These are phyloP conservation scores for Allygus modestus DNA, from an alignment of 2,888 invertebrate genomes.

Conservation along the genomic window DNA sequence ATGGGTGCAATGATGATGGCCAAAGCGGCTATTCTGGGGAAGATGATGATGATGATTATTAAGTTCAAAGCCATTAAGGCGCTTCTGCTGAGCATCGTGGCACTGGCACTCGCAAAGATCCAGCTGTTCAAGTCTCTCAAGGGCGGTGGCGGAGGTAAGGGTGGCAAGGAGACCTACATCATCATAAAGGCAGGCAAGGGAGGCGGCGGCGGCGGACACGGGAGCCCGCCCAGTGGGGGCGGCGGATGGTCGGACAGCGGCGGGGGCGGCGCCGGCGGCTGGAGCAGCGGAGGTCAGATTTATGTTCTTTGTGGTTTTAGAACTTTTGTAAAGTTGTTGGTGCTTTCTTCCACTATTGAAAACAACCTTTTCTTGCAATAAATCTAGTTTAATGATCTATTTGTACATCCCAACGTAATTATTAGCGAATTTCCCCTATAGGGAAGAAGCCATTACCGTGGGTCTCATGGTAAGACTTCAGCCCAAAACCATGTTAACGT, in stretches of 20 bases:
- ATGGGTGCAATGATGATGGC: constrained; percentile 81
- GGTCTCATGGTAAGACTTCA: too few species aligned
- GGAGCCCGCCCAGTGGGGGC: constrained; percentile 64
- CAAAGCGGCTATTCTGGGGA: constrained; percentile 80
- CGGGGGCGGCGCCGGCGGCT: constrained; percentile 35
- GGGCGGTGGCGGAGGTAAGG: constrained; percentile 66
- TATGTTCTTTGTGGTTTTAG: background rate
- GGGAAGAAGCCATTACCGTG: too few species aligned
- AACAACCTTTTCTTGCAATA: too few species aligned
- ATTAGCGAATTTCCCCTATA: too few species aligned
- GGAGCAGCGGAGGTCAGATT: constrained; percentile 55
- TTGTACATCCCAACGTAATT: too few species aligned
- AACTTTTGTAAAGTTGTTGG: background rate
- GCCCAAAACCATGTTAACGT: too few species aligned
- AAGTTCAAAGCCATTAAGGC: constrained; percentile 75
- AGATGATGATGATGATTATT: constrained; percentile 80
- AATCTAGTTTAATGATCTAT: too few species aligned
- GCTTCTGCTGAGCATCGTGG: constrained; percentile 70
- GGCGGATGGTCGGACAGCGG: background rate
- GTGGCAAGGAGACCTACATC: constrained; percentile 69
- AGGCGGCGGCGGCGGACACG: constrained; percentile 66
- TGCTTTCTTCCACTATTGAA: too few species aligned
- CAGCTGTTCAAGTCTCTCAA: constrained; percentile 70
- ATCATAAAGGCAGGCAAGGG: constrained; percentile 70
- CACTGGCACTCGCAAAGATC: constrained; percentile 70